Evolutionary conservation across 2,888 invertebrate genomes (phyloP), one percentile per base, ranked within the genome.

Genomic region (Rhagonycha lutea): DNA sequence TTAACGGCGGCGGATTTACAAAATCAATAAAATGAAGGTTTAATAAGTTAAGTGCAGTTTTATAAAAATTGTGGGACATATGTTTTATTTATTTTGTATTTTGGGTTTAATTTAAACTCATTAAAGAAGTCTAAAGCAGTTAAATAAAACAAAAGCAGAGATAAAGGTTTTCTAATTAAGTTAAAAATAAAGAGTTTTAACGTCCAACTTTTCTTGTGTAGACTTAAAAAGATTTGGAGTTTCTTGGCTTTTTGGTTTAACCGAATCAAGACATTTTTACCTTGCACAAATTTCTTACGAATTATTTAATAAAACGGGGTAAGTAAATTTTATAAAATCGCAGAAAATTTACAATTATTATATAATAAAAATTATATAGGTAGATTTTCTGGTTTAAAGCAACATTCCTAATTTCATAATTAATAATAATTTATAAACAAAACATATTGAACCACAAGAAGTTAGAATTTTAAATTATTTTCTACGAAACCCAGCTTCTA

Each of bases 71-170:
- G n/a, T n/a, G 7, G 2, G 3, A 7, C n/a, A n/a, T 47, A 47
- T 47, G 47, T 65, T 63, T 28, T 68, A 72, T 72, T 72, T 72
- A 72, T 72, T 68, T 68, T 62, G 28, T 68, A 60, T 72, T 72
- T 72, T 61, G 61, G 68, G 24, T 28, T 72, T 68, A 62, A 61
- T 72, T 72, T 67, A 61, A 61, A 68, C 68, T 72, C 72, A 72
- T 72, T 72, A 72, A 67, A 68, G 68, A 72, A 67, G 72, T 72
- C 61, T 68, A 72, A 72, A 68, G 68, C 61, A 72, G 72, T 68
- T 68, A 68, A 68, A 61, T 60, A 65, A 68, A 72, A 72, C 65
- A 72, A 67, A 61, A 72, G 68, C 60, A 65, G 61, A 68, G 72
- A 72, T 67, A 67, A 68, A 68, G 67, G 67, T 61, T 67, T 61